These are phyloP conservation scores for Suncus etruscus DNA, from an alignment of 2,113 vertebrate genomes.

Conservation along the genomic window DNA sequence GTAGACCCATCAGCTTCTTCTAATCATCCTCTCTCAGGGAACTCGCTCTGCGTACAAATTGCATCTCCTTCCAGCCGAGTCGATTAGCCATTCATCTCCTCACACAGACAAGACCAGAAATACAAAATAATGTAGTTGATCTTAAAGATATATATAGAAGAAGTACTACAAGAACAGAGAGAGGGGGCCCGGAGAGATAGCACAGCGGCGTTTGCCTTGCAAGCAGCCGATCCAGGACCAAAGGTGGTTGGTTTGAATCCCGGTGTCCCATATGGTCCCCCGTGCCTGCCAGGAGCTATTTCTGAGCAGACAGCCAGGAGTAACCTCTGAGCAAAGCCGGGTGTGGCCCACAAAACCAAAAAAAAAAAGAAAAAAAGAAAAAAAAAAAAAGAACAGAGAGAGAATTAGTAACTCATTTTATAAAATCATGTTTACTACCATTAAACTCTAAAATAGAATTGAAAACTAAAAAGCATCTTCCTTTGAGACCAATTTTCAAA, in stretches of 20 bases:
- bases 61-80: background rate
- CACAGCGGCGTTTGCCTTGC: too few species aligned
- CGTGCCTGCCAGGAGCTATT: too few species aligned
- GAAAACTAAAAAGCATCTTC: conserved; percentile 3
- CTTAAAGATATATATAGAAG: too few species aligned
- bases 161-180: background rate
- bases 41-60: background rate
- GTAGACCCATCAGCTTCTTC: background rate
- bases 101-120: background rate
- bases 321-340: too few species aligned
- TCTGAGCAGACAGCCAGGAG: too few species aligned
- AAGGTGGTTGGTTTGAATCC: too few species aligned
- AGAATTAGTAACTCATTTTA: background rate
- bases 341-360: too few species aligned
- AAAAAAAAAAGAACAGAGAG: background rate
- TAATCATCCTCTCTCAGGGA: background rate
- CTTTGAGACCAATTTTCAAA: conserved; percentile 29
- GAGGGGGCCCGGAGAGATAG: too few species aligned
- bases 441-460: conserved; percentile 23
- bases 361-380: too few species aligned
- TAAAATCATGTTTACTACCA: background rate
- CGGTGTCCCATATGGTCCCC: too few species aligned
- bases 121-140: background rate
- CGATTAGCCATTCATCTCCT: background rate
- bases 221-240: too few species aligned